phyloP scores from a whole-genome alignment of 2,888 invertebrate species.

The Hybos culiciformis region DNA sequence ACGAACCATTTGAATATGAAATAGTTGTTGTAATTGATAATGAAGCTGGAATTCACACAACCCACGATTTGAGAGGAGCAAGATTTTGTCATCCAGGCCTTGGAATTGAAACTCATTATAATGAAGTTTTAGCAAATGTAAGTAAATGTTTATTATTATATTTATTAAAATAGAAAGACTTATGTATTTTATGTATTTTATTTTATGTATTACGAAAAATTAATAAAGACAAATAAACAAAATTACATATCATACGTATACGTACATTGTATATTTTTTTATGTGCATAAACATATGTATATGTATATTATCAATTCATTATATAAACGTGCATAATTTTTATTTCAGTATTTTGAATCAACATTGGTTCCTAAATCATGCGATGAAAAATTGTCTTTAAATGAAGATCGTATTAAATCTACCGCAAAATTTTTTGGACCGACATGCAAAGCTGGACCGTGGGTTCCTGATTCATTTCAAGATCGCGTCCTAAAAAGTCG shows the following conservation, averaged over 20 bases:
- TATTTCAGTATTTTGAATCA: constrained; percentile 56
- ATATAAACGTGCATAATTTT: too few relatives aligned
- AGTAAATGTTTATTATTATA: constrained; percentile 19
- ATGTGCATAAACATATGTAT: background rate
- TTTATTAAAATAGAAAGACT: background rate
- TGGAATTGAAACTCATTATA: constrained; percentile 57
- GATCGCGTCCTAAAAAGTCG: constrained; percentile 50
- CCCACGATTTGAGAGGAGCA: constrained; percentile 49
- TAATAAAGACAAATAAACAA: too few relatives aligned
- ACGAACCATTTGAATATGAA: constrained; percentile 44
- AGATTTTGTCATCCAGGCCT: constrained; percentile 74
- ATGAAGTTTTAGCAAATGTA: constrained; percentile 62
- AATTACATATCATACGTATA: too few relatives aligned
- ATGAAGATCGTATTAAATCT: constrained; percentile 62
- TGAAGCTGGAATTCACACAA: constrained; percentile 43
- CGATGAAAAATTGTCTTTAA: constrained; percentile 49
- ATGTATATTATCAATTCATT: background rate
- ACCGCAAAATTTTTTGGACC: constrained; percentile 60
- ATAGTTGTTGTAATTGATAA: constrained; percentile 53
- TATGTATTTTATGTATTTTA: background rate
- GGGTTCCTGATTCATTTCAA: constrained; percentile 52
- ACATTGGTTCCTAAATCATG: constrained; percentile 58
- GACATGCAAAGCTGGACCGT: constrained; percentile 77
- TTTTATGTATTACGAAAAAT: background rate
- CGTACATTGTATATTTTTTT: too few relatives aligned